A percentile compares a stretch with the other conserved stretches of the same genome.
Conservation (phyloP, 2,113 vertebrate species). For the Harpagus bidentatus region DNA sequence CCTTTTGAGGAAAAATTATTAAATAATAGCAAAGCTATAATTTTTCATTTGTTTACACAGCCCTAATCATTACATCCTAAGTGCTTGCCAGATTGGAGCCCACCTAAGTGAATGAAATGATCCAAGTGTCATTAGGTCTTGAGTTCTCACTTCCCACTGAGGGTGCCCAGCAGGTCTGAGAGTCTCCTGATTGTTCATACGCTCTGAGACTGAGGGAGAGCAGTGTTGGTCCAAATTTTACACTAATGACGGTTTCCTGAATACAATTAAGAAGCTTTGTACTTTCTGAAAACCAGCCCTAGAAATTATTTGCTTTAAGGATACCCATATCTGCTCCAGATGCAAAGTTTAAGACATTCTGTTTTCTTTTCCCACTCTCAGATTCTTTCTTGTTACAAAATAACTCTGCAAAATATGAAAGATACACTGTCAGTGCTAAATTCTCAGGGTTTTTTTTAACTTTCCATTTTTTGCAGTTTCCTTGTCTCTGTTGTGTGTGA, state of each 20-base stretch:
- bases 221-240: neutral
- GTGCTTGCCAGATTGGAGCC: neutral
- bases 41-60: constrained; percentile 13
- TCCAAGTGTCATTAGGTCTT: neutral
- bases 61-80: neutral
- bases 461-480: neutral
- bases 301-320: constrained; percentile 1
- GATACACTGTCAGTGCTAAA: neutral
- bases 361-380: neutral
- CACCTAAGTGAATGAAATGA: constrained; percentile 14
- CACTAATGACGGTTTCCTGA: neutral
- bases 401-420: neutral
- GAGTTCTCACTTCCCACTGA: constrained; percentile 17
- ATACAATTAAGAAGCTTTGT: constrained; percentile 2
- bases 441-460: neutral
- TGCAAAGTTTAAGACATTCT: neutral
- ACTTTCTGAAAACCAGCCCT: neutral
- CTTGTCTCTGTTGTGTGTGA: neutral
- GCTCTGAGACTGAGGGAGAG: neutral
- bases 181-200: neutral
- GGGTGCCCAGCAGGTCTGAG: neutral
- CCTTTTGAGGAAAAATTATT: neutral
- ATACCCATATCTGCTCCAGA: neutral
- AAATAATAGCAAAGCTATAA: neutral
- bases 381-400: neutral